These are phyloP conservation scores for Trachelus iudaicus DNA, from an alignment of 2,888 invertebrate species.

Conservation along the genomic window DNA sequence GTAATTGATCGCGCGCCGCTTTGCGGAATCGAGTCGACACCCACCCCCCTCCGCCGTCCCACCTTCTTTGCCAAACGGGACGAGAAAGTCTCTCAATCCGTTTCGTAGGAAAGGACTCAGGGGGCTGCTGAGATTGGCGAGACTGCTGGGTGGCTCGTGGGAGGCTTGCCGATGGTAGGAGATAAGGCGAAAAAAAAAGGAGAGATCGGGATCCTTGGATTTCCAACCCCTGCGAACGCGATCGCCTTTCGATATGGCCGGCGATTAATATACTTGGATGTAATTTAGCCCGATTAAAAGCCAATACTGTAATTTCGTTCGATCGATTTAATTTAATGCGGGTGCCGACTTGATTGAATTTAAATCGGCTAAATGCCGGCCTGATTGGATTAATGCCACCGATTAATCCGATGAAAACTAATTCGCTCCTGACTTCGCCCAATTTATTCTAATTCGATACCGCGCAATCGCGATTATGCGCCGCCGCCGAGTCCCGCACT, in stretches of 20 bases:
- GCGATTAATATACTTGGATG: conserved; percentile 38
- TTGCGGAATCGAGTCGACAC: not conserved
- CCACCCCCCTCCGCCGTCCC: too few species aligned
- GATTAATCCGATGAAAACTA: conserved; percentile 64
- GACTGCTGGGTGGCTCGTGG: not conserved
- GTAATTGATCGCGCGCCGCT: not conserved
- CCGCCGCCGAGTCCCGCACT: not conserved
- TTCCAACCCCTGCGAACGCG: conserved; percentile 10
- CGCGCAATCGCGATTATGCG: conserved; percentile 9
- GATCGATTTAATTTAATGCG: conserved; percentile 58
- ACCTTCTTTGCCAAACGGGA: not conserved
- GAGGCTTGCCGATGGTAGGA: not conserved
- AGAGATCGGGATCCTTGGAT: not conserved
- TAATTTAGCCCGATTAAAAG: conserved; percentile 47
- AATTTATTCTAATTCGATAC: conserved; percentile 53
- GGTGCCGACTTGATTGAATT: conserved; percentile 55
- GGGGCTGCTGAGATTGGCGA: not conserved
- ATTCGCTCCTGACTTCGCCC: conserved; percentile 51
- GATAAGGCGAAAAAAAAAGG: not conserved
- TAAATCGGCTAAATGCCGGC: conserved; percentile 53
- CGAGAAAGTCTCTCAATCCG: not conserved
- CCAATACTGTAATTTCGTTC: conserved; percentile 31
- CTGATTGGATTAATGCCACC: conserved; percentile 60
- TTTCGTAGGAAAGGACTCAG: not conserved
- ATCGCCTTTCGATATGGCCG: conserved; percentile 8